Evolutionary conservation across 1,140 invertebrate species (phyloP).

Genomic region (Tetramorium simillimum): DNA sequence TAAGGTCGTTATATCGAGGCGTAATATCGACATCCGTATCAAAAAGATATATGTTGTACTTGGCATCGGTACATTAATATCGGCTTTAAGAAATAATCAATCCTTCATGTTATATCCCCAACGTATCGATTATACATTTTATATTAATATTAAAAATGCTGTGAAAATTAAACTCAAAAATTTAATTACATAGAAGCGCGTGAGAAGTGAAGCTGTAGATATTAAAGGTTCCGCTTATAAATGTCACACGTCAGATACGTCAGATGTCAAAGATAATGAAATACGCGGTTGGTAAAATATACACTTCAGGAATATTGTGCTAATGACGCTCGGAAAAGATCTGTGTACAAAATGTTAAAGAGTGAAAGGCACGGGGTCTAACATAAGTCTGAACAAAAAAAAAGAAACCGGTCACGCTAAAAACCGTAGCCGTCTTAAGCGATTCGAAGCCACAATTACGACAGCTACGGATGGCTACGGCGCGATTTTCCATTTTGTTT

Average conservation of each 20-base stretch:
- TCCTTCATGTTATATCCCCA: not conserved
- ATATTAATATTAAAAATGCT: not conserved
- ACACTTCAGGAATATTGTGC: not conserved
- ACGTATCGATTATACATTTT: not conserved
- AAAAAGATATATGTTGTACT: not conserved
- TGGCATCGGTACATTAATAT: not conserved
- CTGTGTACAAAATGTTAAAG: slow-evolving; percentile 2
- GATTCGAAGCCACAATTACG: slow-evolving; percentile 5
- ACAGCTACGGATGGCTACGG: not conserved
- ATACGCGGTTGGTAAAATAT: slow-evolving; percentile 4
- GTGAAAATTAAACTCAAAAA: not conserved
- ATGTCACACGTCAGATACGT: slow-evolving; percentile 4
- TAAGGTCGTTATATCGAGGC: not conserved
- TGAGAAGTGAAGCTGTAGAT: not conserved
- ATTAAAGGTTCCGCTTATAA: not conserved
- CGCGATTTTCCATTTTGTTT: slow-evolving; percentile 64
- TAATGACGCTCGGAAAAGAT: not conserved
- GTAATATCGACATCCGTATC: slow-evolving; percentile 13
- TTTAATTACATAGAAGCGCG: not conserved
- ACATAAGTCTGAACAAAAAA: not conserved
- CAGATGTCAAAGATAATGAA: slow-evolving; percentile 22
- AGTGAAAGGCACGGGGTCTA: slow-evolving; percentile 36
- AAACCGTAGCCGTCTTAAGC: slow-evolving; percentile 2
- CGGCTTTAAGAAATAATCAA: not conserved
- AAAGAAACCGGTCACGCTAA: slow-evolving; percentile 16